phyloP scores from a whole-genome alignment of 2,888 invertebrate species.

The Diabrotica balteata region DNA sequence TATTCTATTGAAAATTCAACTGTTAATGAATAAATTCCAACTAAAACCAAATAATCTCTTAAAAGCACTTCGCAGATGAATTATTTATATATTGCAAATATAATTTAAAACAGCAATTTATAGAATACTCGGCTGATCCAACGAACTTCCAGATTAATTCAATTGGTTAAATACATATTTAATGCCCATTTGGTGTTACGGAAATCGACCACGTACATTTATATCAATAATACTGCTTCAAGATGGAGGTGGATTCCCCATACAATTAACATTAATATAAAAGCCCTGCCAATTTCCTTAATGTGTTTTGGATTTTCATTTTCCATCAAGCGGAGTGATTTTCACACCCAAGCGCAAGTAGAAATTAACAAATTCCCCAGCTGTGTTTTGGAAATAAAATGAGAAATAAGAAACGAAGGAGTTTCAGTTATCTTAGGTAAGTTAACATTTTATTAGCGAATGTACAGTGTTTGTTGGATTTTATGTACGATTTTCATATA shows the following conservation, averaged over 20 bases:
- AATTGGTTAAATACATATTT: constrained; percentile 51
- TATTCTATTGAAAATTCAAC: too few species aligned
- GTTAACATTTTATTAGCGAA: too few species aligned
- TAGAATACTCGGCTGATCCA: constrained; percentile 19
- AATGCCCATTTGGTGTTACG: constrained; percentile 48
- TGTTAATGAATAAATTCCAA: too few species aligned
- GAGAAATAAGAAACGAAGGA: too few species aligned
- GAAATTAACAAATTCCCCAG: too few species aligned
- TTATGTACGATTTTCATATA: too few species aligned
- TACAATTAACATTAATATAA: constrained; percentile 58
- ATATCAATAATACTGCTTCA: constrained; percentile 21
- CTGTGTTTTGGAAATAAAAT: too few species aligned
- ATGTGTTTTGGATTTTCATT: constrained; percentile 61
- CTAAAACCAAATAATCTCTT: too few species aligned
- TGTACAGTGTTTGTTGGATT: too few species aligned
- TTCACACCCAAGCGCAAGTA: constrained; percentile 50
- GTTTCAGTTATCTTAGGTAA: too few species aligned
- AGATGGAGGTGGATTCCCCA: constrained; percentile 18
- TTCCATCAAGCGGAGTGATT: constrained; percentile 61
- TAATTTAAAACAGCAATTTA: constrained; percentile 29
- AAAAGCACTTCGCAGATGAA: constrained; percentile 7
- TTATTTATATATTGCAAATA: constrained; percentile 19
- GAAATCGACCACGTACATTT: constrained; percentile 29
- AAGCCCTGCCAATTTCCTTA: constrained; percentile 61
- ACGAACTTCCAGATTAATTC: constrained; percentile 40